Evolutionary conservation across 2,113 vertebrate species (phyloP), one percentile per base, ranked within the genome.

Genomic region (Neogobius melanostomus): DNA sequence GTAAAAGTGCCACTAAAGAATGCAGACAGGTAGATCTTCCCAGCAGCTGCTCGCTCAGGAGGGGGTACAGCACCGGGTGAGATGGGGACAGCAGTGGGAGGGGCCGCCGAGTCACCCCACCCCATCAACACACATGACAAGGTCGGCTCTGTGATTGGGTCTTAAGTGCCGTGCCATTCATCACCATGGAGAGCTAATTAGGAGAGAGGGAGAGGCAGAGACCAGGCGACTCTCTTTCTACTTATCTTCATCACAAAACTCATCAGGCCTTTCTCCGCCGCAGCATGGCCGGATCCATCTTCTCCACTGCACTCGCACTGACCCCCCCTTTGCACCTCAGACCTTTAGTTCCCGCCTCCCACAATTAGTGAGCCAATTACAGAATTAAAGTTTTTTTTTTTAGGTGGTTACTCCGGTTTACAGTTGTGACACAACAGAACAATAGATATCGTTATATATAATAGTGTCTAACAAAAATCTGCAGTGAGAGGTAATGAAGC

Each of bases 81-180:
- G 66, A 49, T 64, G 59, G 71, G 76, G 73, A 28, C 69, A 68
- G 66, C 51, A 73, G 70, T 73, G 74, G 76, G 69, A 21, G 67
- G 69, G 64, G 72, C 62, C 21, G 76, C 64, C 80, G 57, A 79
- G 82, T 82, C 82, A 81, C 71, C 78, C 57, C 75, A 82, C 72
- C 76, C 78, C 77, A 87, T 89, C 82, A 89, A 79, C 80, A 91
- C 90, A 36, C 84, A 89, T 75, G 87, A 92, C 89, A 92, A 92
- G 91, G 92, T 91, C 90, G 85, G 85, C 64, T 85, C 66, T 71
- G 69, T 65, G 75, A 90, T 87, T 80, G 59, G 2, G 79, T 77
- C 79, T 84, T 66, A 79, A 90, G 80, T 66, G 74, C 71, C 59
- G 69, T 56, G 83, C 76, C 89, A 88, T 93, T 91, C 88, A 90